These are phyloP conservation scores for Lordiphosa clarofinis DNA, from an alignment of 1,140 invertebrate species.

Conservation along the genomic window DNA sequence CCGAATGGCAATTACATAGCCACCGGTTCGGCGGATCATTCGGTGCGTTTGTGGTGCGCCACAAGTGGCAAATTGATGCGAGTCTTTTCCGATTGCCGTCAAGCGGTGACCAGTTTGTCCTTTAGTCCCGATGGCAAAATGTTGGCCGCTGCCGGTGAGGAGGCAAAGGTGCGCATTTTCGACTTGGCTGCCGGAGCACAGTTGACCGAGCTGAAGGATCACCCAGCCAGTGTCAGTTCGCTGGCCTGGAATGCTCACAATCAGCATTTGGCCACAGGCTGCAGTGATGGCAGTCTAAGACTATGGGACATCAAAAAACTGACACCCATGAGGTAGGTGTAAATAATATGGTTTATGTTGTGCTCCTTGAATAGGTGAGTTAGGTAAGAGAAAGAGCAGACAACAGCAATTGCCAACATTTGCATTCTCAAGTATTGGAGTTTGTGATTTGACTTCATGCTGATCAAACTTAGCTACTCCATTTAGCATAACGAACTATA, in stretches of 20 bases:
- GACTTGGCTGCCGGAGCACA: slow-evolving; percentile 82
- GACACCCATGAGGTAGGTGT: slow-evolving; percentile 49
- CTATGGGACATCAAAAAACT: slow-evolving; percentile 84
- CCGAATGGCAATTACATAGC: slow-evolving; percentile 90
- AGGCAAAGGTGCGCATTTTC: slow-evolving; percentile 83
- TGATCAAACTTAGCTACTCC: too few species aligned
- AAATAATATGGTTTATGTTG: not conserved
- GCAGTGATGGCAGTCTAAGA: slow-evolving; percentile 88
- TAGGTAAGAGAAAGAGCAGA: too few species aligned
- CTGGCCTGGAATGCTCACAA: slow-evolving; percentile 85
- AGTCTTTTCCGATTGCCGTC: slow-evolving; percentile 89
- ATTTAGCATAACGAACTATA: too few species aligned
- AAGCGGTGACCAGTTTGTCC: slow-evolving; percentile 86
- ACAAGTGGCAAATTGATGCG: slow-evolving; percentile 85
- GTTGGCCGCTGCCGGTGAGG: slow-evolving; percentile 87
- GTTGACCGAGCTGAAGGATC: slow-evolving; percentile 87
- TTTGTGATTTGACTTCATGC: too few species aligned
- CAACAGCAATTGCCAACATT: too few species aligned
- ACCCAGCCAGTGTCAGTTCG: slow-evolving; percentile 87
- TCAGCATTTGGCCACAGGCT: slow-evolving; percentile 85
- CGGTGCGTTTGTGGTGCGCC: slow-evolving; percentile 87
- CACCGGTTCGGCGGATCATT: slow-evolving; percentile 88
- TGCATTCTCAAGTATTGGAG: too few species aligned
- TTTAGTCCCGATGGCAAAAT: slow-evolving; percentile 91
- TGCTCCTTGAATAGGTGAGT: too few species aligned